phyloP scores from a whole-genome alignment of 2,797 vertebrate species.

The Protonibea diacanthus region DNA sequence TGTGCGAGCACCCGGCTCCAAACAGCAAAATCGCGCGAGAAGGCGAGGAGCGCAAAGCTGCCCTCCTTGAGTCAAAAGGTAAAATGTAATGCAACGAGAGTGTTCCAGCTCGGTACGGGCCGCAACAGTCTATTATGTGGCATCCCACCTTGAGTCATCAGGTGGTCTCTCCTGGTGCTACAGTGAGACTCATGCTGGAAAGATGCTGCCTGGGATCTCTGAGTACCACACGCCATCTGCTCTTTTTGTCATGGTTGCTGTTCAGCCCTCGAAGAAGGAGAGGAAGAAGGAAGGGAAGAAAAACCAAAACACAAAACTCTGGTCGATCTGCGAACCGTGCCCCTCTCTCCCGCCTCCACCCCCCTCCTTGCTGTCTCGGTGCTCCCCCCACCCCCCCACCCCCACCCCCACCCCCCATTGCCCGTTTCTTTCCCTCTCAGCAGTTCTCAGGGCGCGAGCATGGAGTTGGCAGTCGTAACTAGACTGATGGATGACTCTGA shows the following conservation, averaged over 20 bases:
- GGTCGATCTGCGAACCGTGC: conserved; percentile 44
- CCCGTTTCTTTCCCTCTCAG: conserved; percentile 71
- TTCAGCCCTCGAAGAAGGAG: conserved; percentile 63
- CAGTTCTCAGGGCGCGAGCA: conserved; percentile 65
- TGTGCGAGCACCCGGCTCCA: background rate
- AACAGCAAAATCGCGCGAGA: conserved; percentile 28
- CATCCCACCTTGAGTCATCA: conserved; percentile 94
- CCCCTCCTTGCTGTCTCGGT: too few species aligned
- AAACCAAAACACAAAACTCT: conserved; percentile 54
- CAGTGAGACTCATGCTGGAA: conserved; percentile 80
- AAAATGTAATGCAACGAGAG: conserved; percentile 79
- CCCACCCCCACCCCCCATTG: conserved; percentile 28
- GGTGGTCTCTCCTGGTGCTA: conserved; percentile 81
- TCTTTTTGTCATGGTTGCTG: conserved; percentile 81
- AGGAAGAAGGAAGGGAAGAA: background rate
- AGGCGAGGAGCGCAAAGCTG: conserved; percentile 29
- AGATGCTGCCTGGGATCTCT: conserved; percentile 81
- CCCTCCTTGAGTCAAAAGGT: conserved; percentile 76
- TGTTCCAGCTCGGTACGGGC: conserved; percentile 68
- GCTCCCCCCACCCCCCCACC: too few species aligned
- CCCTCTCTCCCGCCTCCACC: conserved; percentile 31
- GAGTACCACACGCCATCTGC: conserved; percentile 84
- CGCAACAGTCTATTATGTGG: too few species aligned
- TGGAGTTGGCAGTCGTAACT: conserved; percentile 82
- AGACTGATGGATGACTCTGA: conserved; percentile 87